A percentile compares a stretch with the other conserved stretches of the same genome.
These are phyloP conservation scores for Saguinus imperator DNA, from an alignment of 2,113 vertebrate genomes.

Conservation along the genomic window DNA sequence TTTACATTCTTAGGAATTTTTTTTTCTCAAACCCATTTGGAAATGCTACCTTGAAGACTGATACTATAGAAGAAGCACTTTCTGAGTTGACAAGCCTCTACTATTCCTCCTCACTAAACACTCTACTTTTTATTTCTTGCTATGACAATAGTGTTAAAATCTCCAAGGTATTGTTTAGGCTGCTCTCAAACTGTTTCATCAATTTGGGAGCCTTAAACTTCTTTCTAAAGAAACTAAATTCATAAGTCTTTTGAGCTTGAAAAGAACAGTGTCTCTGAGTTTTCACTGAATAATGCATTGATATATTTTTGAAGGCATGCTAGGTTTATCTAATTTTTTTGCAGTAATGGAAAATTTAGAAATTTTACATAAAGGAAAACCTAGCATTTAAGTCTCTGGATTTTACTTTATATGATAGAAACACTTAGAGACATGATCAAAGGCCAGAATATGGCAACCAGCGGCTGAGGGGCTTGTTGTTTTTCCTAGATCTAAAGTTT, in stretches of 20 bases:
- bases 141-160: constrained; percentile 33
- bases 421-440: background rate
- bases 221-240: constrained; percentile 52
- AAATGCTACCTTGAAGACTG: constrained; percentile 37
- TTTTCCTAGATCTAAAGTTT: background rate
- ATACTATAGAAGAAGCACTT: constrained; percentile 52
- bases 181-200: constrained; percentile 31
- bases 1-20: constrained; percentile 34
- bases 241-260: background rate
- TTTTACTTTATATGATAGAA: background rate
- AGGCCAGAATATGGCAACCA: background rate
- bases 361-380: constrained; percentile 21
- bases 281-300: background rate
- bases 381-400: background rate
- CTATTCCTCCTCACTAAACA: constrained; percentile 34
- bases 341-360: background rate
- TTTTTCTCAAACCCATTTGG: background rate
- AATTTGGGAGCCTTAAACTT: constrained; percentile 31
- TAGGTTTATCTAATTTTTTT: background rate
- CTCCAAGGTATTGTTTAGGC: constrained; percentile 37
- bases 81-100: constrained; percentile 16
- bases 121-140: constrained; percentile 51
- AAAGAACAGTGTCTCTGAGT: background rate
- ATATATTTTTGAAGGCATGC: background rate
- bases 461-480: fast-evolving